These are phyloP conservation scores for Eleginops maclovinus DNA, from an alignment of 2,113 vertebrate genomes.

Conservation along the genomic window DNA sequence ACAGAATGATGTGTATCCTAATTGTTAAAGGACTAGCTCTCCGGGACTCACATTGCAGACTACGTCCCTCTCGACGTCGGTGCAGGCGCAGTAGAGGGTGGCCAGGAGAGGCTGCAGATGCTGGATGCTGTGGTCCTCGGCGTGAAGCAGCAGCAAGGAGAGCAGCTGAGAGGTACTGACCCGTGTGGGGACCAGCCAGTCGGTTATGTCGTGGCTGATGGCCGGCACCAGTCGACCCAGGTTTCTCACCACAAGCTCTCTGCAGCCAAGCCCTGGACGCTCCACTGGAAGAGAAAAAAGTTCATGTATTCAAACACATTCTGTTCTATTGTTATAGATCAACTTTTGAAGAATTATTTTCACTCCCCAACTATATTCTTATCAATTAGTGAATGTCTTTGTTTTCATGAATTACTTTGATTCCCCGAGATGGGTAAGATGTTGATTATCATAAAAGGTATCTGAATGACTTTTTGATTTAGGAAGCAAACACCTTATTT, in stretches of 20 bases:
- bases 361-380: too few relatives aligned
- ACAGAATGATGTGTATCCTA: neutral
- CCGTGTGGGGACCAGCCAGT: conserved; percentile 92
- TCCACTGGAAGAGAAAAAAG: conserved; percentile 74
- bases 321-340: neutral
- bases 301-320: neutral
- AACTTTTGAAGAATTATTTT: neutral
- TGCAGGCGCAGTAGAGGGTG: conserved; percentile 86
- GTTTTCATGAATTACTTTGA: neutral
- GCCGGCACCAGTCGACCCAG: conserved; percentile 91
- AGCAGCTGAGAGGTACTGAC: conserved; percentile 91
- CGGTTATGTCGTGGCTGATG: conserved; percentile 86
- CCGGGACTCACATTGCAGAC: conserved; percentile 86
- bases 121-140: conserved; percentile 92
- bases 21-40: conserved; percentile 2
- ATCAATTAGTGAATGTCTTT: neutral
- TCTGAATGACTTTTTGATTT: neutral
- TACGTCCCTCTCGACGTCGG: conserved; percentile 85
- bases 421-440: neutral
- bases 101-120: conserved; percentile 90
- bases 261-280: conserved; percentile 91
- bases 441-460: neutral
- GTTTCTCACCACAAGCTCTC: conserved; percentile 93
- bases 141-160: conserved; percentile 86
- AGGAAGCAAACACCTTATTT: neutral